Conservation (phyloP, 1,140 invertebrate species). For the Formica exsecta region DNA sequence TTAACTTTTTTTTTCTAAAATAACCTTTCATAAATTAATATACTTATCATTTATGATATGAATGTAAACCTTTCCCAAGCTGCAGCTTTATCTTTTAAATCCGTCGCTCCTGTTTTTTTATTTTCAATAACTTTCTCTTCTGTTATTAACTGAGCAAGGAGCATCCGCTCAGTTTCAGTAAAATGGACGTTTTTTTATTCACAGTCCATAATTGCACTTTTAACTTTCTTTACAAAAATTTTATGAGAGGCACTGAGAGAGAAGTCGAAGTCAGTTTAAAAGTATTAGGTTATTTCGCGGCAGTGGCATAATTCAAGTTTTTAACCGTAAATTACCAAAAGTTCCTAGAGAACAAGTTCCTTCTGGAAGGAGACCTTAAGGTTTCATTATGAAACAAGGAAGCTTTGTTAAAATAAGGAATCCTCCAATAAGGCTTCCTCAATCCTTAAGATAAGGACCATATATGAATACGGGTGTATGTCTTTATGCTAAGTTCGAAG, state of each 20-base stretch:
- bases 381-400: neutral
- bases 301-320: too few species aligned
- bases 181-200: neutral
- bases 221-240: neutral
- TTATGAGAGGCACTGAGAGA: too few species aligned
- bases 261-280: too few species aligned
- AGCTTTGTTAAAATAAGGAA: neutral
- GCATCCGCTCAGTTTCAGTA: neutral
- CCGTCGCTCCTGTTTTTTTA: neutral
- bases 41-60: too few species aligned
- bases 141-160: neutral
- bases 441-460: slow-evolving; percentile 1
- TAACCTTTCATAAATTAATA: too few species aligned
- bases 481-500: too few species aligned
- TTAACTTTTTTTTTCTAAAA: too few species aligned
- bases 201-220: neutral
- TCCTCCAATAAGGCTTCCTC: neutral
- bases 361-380: neutral
- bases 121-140: neutral
- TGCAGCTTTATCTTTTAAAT: neutral
- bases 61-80: neutral
- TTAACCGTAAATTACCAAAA: neutral
- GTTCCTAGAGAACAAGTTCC: neutral
- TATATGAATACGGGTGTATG: neutral
- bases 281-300: too few species aligned